These are phyloP conservation scores for Caenorhabditis sp. DNA, from an alignment of 2,888 invertebrate species.

Conservation along the genomic window DNA sequence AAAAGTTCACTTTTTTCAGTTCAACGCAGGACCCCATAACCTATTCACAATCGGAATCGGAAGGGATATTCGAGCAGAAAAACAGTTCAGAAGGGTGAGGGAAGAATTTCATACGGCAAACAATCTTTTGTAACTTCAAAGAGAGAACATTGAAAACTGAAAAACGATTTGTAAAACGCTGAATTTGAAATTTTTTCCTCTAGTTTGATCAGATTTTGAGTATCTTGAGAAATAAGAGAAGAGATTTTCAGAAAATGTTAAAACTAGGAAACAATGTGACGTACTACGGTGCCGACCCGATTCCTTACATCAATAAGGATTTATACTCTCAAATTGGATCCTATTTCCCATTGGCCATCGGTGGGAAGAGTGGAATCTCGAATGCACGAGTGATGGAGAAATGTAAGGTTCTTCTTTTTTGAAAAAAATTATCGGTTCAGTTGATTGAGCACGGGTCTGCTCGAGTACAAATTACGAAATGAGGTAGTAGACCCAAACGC, in stretches of 20 bases:
- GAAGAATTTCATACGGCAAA: not conserved
- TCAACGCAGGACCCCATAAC: slow-evolving; percentile 35
- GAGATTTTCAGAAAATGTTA: slow-evolving; percentile 38
- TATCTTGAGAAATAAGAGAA: not conserved
- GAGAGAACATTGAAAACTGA: too few relatives aligned
- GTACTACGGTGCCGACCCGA: slow-evolving; percentile 41
- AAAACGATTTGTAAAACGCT: too few relatives aligned
- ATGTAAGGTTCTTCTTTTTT: slow-evolving; percentile 3
- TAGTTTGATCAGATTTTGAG: not conserved
- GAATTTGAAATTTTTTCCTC: too few relatives aligned
- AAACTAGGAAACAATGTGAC: slow-evolving; percentile 33
- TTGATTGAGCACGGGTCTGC: too few relatives aligned
- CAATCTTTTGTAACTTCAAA: too few relatives aligned
- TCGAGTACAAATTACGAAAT: too few relatives aligned
- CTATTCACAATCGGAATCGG: slow-evolving; percentile 41
- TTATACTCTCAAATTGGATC: slow-evolving; percentile 38
- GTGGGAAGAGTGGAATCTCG: slow-evolving; percentile 44
- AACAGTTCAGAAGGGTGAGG: slow-evolving; percentile 40
- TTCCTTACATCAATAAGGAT: slow-evolving; percentile 34
- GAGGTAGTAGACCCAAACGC: too few relatives aligned
- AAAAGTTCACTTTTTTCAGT: slow-evolving; percentile 24
- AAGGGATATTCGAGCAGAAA: slow-evolving; percentile 47
- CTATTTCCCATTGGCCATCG: slow-evolving; percentile 42
- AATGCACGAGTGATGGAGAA: slow-evolving; percentile 47
- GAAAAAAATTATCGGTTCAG: not conserved